Evolutionary conservation across 2,113 vertebrate species (phyloP).

Genomic region (Aptenodytes patagonicus): DNA sequence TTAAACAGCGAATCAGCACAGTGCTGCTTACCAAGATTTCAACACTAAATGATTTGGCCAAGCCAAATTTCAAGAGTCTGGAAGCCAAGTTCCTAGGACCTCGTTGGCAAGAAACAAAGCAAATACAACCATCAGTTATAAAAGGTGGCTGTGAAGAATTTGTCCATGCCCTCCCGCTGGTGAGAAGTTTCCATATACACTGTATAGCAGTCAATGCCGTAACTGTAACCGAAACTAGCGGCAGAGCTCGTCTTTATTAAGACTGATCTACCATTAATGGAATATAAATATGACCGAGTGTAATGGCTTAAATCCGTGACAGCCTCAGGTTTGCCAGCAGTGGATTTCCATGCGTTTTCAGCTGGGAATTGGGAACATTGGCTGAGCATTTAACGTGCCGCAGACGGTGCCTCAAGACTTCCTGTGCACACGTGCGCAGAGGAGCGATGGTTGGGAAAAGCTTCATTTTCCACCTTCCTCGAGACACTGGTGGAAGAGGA

Average conservation of each 20-base stretch:
- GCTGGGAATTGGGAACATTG: background rate
- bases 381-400: background rate
- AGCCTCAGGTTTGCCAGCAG: background rate
- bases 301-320: background rate
- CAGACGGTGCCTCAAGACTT: background rate
- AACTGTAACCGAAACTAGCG: background rate
- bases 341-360: background rate
- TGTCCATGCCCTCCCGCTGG: background rate
- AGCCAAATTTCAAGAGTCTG: background rate
- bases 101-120: background rate
- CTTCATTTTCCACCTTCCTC: background rate
- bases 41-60: background rate
- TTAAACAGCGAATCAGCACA: fast-evolving
- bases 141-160: background rate
- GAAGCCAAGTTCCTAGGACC: background rate
- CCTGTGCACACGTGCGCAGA: background rate
- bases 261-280: background rate
- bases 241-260: background rate
- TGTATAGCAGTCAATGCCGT: background rate
- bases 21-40: background rate
- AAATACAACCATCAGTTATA: background rate
- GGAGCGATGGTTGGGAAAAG: background rate
- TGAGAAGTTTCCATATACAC: background rate
- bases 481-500: background rate
- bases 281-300: background rate